Conservation (phyloP, 2,113 vertebrate genomes). For the Protobothrops mucrosquamatus region DNA sequence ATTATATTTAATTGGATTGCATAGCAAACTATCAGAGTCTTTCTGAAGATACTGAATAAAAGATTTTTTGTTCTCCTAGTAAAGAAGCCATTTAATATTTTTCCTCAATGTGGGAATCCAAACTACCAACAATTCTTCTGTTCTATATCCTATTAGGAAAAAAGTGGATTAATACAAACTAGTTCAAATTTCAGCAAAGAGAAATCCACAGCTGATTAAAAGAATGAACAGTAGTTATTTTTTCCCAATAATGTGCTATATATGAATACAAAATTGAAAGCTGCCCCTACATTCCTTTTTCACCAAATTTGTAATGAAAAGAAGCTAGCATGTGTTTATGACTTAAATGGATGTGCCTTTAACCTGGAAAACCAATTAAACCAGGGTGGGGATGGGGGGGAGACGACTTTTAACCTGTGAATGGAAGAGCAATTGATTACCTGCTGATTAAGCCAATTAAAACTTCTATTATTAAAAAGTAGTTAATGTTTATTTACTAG, state of each 20-base stretch:
- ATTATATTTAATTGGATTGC: background rate
- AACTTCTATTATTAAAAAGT: background rate
- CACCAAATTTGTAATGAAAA: background rate
- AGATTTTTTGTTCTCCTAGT: background rate
- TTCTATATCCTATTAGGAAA: background rate
- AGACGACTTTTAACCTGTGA: background rate
- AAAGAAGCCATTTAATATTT: background rate
- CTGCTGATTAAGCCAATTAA: conserved; percentile 26
- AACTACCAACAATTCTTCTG: background rate
- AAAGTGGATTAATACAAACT: background rate
- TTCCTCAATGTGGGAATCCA: background rate
- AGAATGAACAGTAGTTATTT: background rate
- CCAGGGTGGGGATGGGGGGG: no score
- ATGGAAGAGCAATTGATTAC: background rate
- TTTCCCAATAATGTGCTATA: background rate
- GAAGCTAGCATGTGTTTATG: background rate
- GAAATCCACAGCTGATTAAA: background rate
- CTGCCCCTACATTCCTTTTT: background rate
- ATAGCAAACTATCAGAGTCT: background rate
- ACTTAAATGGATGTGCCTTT: background rate
- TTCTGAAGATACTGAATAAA: background rate
- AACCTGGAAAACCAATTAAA: background rate
- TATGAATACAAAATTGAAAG: background rate
- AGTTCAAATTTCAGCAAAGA: background rate
- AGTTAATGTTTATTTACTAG: conserved; percentile 10